Evolutionary conservation across 2,113 vertebrate species (phyloP).

Genomic region (Rhadina sibilatrix): DNA sequence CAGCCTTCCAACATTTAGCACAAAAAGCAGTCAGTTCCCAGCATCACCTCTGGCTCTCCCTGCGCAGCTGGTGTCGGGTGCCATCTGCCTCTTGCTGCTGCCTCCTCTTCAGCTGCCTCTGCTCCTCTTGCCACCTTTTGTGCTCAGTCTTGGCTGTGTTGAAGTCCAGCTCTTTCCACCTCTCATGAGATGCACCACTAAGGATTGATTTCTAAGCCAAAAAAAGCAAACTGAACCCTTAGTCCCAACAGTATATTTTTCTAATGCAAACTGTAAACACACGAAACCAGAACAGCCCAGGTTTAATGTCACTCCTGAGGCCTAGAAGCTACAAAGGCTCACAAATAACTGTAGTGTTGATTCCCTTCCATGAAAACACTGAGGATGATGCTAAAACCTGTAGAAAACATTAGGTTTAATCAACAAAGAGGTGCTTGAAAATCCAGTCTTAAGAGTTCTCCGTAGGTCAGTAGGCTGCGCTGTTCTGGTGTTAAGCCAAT

Average conservation of each 20-base stretch:
- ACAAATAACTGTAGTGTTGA: not conserved
- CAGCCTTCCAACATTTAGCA: not conserved
- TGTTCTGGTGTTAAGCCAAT: not conserved
- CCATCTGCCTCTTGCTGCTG: slow-evolving; percentile 15
- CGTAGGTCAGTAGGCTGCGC: not conserved
- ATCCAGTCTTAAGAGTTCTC: not conserved
- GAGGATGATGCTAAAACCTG: not conserved
- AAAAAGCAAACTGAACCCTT: not conserved
- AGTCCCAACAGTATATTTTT: not conserved
- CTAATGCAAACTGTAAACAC: not conserved
- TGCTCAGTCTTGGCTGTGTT: not conserved
- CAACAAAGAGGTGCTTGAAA: not conserved
- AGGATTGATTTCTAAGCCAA: not conserved
- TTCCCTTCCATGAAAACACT: not conserved
- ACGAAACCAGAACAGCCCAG: not conserved
- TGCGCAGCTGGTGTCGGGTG: not conserved
- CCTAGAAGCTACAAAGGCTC: not conserved
- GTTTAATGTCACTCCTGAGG: not conserved
- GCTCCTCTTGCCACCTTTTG: slow-evolving; percentile 1
- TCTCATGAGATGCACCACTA: not conserved
- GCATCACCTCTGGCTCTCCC: slow-evolving; percentile 37
- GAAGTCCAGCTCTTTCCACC: not conserved
- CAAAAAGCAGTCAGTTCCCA: not conserved
- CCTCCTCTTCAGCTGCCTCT: slow-evolving; percentile 30
- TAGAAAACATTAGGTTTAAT: not conserved